Evolutionary conservation across 2,797 vertebrate genomes (phyloP).

Genomic region (Anableps anableps): DNA sequence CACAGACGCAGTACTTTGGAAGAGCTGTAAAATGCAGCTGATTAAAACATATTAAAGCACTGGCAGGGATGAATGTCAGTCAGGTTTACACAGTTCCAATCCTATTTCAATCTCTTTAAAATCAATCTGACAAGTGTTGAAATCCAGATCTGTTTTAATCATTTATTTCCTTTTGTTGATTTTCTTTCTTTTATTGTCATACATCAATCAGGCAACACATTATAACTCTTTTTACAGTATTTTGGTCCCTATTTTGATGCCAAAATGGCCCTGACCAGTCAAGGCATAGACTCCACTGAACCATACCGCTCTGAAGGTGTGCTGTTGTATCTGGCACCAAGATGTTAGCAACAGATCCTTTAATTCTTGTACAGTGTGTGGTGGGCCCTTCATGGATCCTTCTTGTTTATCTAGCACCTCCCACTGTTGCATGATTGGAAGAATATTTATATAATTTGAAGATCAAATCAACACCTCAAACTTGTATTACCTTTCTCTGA

Average conservation of each 20-base stretch:
- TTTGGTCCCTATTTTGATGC: background rate
- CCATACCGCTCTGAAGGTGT: background rate
- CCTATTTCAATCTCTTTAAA: slow-evolving; percentile 21
- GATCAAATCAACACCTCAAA: background rate
- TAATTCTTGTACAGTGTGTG: background rate
- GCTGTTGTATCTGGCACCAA: background rate
- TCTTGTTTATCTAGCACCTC: background rate
- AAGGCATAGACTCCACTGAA: background rate
- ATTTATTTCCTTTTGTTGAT: background rate
- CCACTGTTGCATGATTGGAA: background rate
- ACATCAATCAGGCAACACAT: background rate
- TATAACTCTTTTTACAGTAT: background rate
- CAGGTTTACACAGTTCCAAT: slow-evolving; percentile 12
- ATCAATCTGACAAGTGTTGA: slow-evolving; percentile 25
- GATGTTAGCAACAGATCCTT: background rate
- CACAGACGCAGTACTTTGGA: slow-evolving; percentile 60
- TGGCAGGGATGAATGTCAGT: slow-evolving; percentile 44
- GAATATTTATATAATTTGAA: background rate
- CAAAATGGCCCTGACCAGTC: background rate
- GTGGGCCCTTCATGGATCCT: background rate
- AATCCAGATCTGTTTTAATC: slow-evolving; percentile 24
- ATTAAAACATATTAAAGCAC: slow-evolving; percentile 63
- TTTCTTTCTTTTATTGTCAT: background rate
- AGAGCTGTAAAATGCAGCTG: slow-evolving; percentile 45
- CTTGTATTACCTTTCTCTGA: background rate